Percentiles rank a stretch among this genome's conserved stretches.
phyloP scores from a whole-genome alignment of 2,797 vertebrate species.

The Pogonophryne albipinna region DNA sequence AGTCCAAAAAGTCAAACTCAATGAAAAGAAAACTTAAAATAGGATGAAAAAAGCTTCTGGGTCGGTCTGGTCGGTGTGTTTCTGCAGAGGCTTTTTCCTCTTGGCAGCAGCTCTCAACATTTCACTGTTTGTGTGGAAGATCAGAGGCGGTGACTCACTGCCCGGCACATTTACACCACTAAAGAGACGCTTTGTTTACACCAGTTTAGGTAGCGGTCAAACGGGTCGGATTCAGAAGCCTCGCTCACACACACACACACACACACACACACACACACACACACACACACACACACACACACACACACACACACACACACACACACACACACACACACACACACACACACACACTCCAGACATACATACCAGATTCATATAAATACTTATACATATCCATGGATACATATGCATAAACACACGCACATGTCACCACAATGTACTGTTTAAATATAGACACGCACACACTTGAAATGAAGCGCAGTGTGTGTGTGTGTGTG shows the following conservation, averaged over 20 bases:
- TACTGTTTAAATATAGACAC: conserved; percentile 31
- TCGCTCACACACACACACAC: conserved; percentile 10
- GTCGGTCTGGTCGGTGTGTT: conserved; percentile 10
- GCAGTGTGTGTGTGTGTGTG: not conserved
- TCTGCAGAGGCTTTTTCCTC: conserved; percentile 20
- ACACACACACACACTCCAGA: conserved; percentile 16
- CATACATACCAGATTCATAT: conserved; percentile 29
- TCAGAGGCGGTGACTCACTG: conserved; percentile 69
- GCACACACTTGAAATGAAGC: conserved; percentile 27
- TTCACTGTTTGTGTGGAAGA: conserved; percentile 54
- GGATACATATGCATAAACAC: conserved; percentile 32
- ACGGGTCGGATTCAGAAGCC: conserved; percentile 63
- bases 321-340: conserved; percentile 9
- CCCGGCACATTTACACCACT: conserved; percentile 56
- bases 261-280: conserved; percentile 15
- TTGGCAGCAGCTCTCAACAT: conserved; percentile 44
- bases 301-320: conserved; percentile 16
- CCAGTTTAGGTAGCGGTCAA: conserved; percentile 68
- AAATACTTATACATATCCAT: conserved; percentile 49
- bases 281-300: conserved; percentile 9
- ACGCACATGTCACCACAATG: conserved; percentile 20
- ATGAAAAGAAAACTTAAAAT: conserved; percentile 15
- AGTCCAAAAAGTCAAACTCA: conserved; percentile 21
- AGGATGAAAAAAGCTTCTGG: not conserved
- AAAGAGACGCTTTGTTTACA: conserved; percentile 70